phyloP scores from a whole-genome alignment of 2,888 invertebrate species.

The Oscheius myriophilus region DNA sequence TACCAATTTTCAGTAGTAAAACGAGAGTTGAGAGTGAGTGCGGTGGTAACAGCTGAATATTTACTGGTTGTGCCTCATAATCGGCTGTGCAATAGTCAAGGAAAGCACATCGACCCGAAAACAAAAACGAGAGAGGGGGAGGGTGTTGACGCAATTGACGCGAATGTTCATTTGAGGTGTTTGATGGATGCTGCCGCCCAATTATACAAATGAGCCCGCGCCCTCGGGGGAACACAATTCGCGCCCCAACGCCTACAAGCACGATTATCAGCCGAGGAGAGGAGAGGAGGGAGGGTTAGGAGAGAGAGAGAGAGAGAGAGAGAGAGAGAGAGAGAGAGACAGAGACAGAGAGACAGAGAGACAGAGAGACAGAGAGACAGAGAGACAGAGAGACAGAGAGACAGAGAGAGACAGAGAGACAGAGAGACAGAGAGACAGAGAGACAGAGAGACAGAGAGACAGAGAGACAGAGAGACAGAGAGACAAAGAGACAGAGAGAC shows the following conservation, averaged over 20 bases:
- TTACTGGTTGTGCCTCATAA: not conserved
- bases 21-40: too few species aligned
- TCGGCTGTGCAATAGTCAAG: conserved; percentile 1
- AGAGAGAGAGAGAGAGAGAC: not conserved
- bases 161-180: conserved; percentile 28
- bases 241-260: conserved; percentile 1
- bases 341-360: not conserved
- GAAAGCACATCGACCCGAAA: not conserved
- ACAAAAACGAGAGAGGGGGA: not conserved
- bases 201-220: conserved; percentile 26
- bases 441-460: not conserved
- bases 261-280: not conserved
- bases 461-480: not conserved
- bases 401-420: not conserved
- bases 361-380: not conserved
- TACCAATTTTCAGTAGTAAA: too few species aligned
- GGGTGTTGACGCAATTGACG: conserved; percentile 16
- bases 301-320: not conserved
- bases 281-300: not conserved
- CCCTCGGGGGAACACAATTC: conserved; percentile 12
- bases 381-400: not conserved
- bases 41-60: not conserved
- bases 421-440: not conserved
- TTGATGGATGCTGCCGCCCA: conserved; percentile 24
- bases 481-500: not conserved